Evolutionary conservation across 2,888 invertebrate genomes (phyloP), one percentile per base, ranked within the genome.

Genomic region (Dynastes maya): DNA sequence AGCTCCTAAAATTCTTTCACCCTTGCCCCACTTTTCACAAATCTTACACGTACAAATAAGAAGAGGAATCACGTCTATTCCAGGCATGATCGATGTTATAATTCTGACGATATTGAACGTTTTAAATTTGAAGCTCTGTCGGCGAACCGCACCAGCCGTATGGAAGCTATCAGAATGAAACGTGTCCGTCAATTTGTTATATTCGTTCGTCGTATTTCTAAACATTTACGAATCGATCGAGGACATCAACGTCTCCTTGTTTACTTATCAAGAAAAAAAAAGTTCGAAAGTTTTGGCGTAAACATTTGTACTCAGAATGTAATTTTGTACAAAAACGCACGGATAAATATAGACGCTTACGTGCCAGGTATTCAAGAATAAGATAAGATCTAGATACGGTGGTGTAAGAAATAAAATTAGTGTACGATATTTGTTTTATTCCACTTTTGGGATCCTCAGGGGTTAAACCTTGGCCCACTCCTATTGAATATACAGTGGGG

Each of bases 171-270:
- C 53, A 53, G 16, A 53, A n/a, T n/a, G 53, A n/a, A 5, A 13
- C 16, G 53, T 53, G 53, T 53, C 53, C 16, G n/a, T 53, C 6
- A 53, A 53, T n/a, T 16, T 16, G 16, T 53, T 53, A 53, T 53
- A 53, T 53, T 53, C 53, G 16, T 53, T 53, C 53, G 16, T n/a
- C 16, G 53, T 53, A 53, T 53, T 53, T 53, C 53, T 53, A 53
- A 53, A 53, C 16, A 53, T 53, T 53, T 53, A 53, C 53, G 53
- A 53, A 53, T 53, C 16, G n/a, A 53, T 53, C 53, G 53, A 53
- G 16, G 16, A 53, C 53, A 16, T 53, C 53, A 53, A 53, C 53
- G 16, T 53, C 16, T n/a, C n/a, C 16, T 4, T 53, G 53, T 6
- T 53, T 53, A 53, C 16, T 4, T 53, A 53, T 53, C 53, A 16